Base-by-base conservation (phyloP, 2,888 invertebrate genomes). In the Glaucopsyche alexis region DNA sequence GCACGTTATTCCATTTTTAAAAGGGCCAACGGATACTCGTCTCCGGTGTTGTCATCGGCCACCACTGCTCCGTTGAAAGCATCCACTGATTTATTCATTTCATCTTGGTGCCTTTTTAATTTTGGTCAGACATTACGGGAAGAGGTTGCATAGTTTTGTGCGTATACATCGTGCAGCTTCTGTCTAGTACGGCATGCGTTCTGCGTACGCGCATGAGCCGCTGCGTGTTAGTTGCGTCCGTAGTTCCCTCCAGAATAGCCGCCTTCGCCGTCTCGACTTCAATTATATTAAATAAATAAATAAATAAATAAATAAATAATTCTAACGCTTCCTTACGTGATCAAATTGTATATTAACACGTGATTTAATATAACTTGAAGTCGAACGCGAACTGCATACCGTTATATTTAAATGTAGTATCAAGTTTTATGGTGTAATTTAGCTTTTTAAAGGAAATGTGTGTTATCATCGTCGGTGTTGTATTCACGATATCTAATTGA, bases 221-320 rank as follows among this genome's bases (percentile, higher is more conserved):
- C 80, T 80, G 84, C 85, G 84, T 85, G 85, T 85, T 89, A 93
- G 93, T 93, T 88, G 89, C 85, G 87, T 86, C 85, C 85, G 85
- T 82, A 89, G 82, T 88, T 87, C 87, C 87, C 86, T 79, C 90
- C 87, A 86, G 91, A 88, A 90, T 88, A 90, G 91, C 88, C 92
- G 91, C 87, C 84, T 80, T 80, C 72, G 65, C 42, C 65, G 69
- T 75, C 69, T 47, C n/a, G 64, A 29, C 55, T 52, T 55, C n/a
- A 11, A 67, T 14, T 52, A 45, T 19, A 60, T n/a, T n/a, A n/a
- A n/a, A n/a, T n/a, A n/a, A n/a, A n/a, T n/a, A n/a, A n/a, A n/a
- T n/a, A n/a, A n/a, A n/a, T n/a, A n/a, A n/a, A n/a, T n/a, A n/a
- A n/a, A n/a, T n/a, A 42, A 45, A 60, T 60, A 60, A 71, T 60